Evolutionary conservation across 2,113 vertebrate species (phyloP).

Genomic region (Cathartes aura): DNA sequence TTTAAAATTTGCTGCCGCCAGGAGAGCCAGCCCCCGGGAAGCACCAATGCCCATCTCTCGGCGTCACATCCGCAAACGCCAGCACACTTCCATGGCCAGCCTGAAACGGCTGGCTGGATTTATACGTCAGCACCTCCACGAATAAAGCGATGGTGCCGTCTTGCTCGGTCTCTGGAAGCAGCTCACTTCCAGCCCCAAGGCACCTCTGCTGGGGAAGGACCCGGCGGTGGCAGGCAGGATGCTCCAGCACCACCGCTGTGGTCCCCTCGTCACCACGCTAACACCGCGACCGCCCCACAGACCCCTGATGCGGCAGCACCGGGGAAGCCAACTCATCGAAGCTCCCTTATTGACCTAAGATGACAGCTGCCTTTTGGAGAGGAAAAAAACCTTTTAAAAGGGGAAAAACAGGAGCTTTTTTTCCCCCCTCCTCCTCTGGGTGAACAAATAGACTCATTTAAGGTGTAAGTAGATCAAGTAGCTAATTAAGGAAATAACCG

Average conservation of each 20-base stretch:
- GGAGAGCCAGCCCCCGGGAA: not conserved
- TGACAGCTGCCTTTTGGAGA: not conserved
- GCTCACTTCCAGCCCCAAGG: not conserved
- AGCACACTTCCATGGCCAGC: rapidly evolving
- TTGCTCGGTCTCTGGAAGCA: not conserved
- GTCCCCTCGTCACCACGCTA: not conserved
- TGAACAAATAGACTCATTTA: conserved; percentile 9
- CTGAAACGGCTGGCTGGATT: not conserved
- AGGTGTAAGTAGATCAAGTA: conserved; percentile 45
- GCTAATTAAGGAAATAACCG: conserved; percentile 45
- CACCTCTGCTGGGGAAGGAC: not conserved
- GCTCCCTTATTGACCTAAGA: not conserved
- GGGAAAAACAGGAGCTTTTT: not conserved
- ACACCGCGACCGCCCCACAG: not conserved
- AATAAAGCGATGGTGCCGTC: not conserved
- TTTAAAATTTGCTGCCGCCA: not conserved
- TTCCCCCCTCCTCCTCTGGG: not conserved
- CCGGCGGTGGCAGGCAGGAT: not conserved
- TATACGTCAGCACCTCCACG: not conserved
- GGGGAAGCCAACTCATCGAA: not conserved
- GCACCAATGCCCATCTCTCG: not conserved
- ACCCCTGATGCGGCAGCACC: not conserved
- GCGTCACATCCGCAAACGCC: rapidly evolving
- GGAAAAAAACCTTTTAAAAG: not conserved
- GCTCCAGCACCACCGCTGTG: not conserved